Percentiles rank a stretch among this genome's conserved stretches.
Evolutionary conservation across 2,888 invertebrate species (phyloP).

Genomic region (Ophion ellenae): DNA sequence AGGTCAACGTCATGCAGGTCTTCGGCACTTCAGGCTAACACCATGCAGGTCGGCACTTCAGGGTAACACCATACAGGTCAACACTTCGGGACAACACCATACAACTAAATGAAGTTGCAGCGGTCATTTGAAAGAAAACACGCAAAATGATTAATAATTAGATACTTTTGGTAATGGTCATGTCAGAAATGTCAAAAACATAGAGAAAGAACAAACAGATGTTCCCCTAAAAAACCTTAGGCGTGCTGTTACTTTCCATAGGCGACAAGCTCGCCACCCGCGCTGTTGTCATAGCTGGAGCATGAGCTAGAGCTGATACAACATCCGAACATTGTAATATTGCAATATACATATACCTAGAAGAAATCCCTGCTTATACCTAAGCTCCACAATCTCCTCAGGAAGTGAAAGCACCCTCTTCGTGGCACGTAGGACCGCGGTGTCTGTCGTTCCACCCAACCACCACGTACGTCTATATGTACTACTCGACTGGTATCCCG

Average conservation of each 20-base stretch:
- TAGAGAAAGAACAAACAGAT: background rate
- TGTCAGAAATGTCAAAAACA: background rate
- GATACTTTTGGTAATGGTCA: background rate
- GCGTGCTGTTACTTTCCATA: background rate
- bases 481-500: conserved; percentile 41
- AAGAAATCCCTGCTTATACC: conserved; percentile 28
- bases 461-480: conserved; percentile 40
- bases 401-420: conserved; percentile 54
- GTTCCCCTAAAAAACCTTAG: background rate
- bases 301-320: background rate
- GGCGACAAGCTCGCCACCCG: background rate
- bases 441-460: conserved; percentile 36
- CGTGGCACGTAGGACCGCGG: conserved; percentile 13
- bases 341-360: conserved; percentile 19
- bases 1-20: too few species aligned
- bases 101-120: background rate
- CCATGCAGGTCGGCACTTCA: too few species aligned
- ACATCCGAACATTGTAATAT: conserved; percentile 2
- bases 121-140: background rate
- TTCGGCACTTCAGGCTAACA: too few species aligned
- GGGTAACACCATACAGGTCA: too few species aligned
- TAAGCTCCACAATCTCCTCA: conserved; percentile 46
- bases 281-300: conserved; percentile 3
- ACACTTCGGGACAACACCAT: background rate
- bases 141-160: background rate